Conservation (phyloP, 2,113 vertebrate genomes). For the Crotophaga sulcirostris region DNA sequence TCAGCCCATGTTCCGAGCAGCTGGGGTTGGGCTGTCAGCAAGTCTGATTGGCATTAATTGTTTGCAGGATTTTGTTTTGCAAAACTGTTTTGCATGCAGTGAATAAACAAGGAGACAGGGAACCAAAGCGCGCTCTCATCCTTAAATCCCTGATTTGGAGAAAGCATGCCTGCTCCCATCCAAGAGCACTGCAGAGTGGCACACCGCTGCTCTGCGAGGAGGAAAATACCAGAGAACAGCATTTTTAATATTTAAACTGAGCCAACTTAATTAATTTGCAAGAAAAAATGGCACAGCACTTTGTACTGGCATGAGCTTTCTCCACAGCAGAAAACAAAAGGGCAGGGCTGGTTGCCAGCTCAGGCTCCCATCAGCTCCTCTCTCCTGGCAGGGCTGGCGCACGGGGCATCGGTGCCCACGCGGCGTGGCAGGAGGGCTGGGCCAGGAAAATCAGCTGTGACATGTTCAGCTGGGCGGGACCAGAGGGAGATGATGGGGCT, state of each 20-base stretch:
- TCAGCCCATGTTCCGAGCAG: background rate
- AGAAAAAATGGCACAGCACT: background rate
- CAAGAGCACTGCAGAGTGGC: fast-evolving
- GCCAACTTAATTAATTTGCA: background rate
- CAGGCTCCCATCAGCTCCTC: fast-evolving
- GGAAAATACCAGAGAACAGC: background rate
- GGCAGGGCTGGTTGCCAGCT: background rate
- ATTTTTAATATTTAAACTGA: background rate
- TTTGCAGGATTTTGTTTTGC: background rate
- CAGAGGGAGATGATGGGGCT: background rate
- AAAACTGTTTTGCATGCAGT: fast-evolving
- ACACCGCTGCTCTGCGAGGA: background rate
- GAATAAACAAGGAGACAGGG: background rate
- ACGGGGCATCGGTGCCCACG: fast-evolving
- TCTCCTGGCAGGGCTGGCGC: background rate
- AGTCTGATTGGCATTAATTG: background rate
- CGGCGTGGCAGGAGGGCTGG: background rate
- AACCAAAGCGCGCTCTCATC: background rate
- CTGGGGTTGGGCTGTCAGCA: background rate
- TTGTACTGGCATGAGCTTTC: background rate
- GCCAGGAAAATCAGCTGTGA: background rate
- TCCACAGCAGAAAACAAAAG: background rate
- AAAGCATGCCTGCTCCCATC: background rate
- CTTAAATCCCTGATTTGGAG: background rate
- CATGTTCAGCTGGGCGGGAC: background rate